Percentiles rank a stretch among this genome's conserved stretches.
Conservation (phyloP, 2,888 invertebrate genomes). For the Hecatera dysodea region DNA sequence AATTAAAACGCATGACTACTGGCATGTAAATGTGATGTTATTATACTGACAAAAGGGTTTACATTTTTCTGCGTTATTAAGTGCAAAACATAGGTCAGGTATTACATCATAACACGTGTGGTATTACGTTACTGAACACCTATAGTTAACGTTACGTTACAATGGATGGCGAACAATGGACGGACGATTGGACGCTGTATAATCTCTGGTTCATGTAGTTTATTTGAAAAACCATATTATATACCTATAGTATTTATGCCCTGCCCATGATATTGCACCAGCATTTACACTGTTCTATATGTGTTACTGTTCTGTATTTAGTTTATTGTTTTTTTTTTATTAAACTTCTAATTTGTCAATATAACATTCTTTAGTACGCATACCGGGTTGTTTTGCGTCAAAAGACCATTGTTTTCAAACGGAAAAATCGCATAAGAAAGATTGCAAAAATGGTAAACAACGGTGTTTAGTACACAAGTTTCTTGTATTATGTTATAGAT, state of each 20-base stretch:
- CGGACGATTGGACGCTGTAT: conserved; percentile 40
- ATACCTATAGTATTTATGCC: neutral
- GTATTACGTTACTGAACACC: conserved; percentile 31
- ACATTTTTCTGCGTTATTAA: neutral
- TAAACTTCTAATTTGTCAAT: conserved; percentile 1
- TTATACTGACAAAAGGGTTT: conserved; percentile 10
- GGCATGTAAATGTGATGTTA: conserved; percentile 30
- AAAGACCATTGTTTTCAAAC: conserved; percentile 33
- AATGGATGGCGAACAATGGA: conserved; percentile 66
- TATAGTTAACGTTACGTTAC: conserved; percentile 61
- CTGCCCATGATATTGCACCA: conserved; percentile 22
- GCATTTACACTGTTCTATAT: conserved; percentile 2
- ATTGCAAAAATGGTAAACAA: conserved; percentile 29
- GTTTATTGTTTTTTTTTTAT: too few species aligned
- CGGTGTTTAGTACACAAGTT: conserved; percentile 41
- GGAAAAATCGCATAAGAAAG: neutral
- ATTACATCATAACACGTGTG: conserved; percentile 39
- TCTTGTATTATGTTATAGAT: conserved; percentile 24
- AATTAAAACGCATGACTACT: conserved; percentile 19
- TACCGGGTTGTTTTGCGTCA: conserved; percentile 20
- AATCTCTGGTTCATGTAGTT: conserved; percentile 43
- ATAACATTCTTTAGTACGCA: neutral
- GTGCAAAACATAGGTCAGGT: conserved; percentile 8
- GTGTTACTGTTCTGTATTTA: neutral
- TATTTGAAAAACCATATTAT: neutral